Base-by-base conservation (phyloP, 1,140 invertebrate species). In the Nasonia giraulti region DNA sequence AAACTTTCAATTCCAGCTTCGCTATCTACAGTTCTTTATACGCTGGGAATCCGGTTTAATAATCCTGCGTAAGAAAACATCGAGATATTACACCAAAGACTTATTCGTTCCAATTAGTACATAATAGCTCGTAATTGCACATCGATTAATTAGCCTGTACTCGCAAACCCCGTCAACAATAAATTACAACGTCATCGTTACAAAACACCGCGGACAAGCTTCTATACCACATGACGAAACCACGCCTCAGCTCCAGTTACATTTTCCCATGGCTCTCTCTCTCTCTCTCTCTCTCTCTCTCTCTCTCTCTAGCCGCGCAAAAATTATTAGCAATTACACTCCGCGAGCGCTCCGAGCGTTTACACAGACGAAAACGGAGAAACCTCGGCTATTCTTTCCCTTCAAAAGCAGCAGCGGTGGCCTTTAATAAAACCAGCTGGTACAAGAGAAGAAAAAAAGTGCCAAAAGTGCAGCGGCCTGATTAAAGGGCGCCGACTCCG, bases 261-360 rank as follows among this genome's bases (percentile, higher is more conserved):
- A 55, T 80, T 62, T 62, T 84, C 83, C 83, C 83, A 84, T 71
- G 78, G 12, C 33, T 71, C 44, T 44, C 31, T 27, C 12, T 27
- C 33, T 71, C 44, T 44, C 31, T 27, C 31, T 27, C 33, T 71
- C 31, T 27, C 31, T 27, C 33, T 71, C 44, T 44, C 31, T 27
- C 31, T 27, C 31, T 27, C 33, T 71, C 31, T 44, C 31, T 4
- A 23, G 10, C 68, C 1, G 17, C 0, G 44, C 37, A 55, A 80
- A 80, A 80, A 80, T 80, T 80, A 80, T 20, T 10, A 27, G 69
- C 71, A 47, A 80, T 80, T 62, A 62, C 55, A n/a, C 20, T 20
- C 6, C 1, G 12, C 47, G 33, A 37, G 7, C 8, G 8, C 40
- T 44, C 8, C 40, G 7, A 62, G 20, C 4, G 4, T 62, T 62